Conservation (phyloP, 2,888 invertebrate species). For the Gari tellinella region DNA sequence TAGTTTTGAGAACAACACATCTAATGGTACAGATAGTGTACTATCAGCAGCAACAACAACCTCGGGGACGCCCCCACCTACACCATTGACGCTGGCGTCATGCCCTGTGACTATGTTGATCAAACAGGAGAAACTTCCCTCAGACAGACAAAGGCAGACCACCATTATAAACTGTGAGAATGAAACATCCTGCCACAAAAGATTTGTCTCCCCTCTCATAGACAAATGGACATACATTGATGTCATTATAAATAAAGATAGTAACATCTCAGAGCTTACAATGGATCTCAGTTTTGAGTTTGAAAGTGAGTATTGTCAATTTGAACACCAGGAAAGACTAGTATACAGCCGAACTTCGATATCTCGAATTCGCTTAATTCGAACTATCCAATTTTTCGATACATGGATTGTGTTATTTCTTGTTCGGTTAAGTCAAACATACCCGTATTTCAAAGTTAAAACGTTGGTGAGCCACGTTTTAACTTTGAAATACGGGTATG, state of each 20-base stretch:
- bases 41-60: not conserved
- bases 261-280: conserved; percentile 41
- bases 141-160: not conserved
- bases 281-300: conserved; percentile 47
- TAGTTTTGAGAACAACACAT: not conserved
- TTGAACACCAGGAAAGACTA: too few relatives aligned
- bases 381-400: too few relatives aligned
- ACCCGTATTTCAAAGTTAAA: too few relatives aligned
- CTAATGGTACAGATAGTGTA: not conserved
- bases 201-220: conserved; percentile 44
- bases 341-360: too few relatives aligned
- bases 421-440: too few relatives aligned
- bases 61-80: not conserved
- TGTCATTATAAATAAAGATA: conserved; percentile 19
- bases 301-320: conserved; percentile 43
- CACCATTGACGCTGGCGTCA: not conserved
- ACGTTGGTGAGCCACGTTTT: too few relatives aligned
- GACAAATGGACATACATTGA: conserved; percentile 54
- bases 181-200: conserved; percentile 27
- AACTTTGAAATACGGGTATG: too few relatives aligned
- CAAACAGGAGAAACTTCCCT: not conserved
- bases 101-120: not conserved
- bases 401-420: too few relatives aligned
- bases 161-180: conserved; percentile 13
- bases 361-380: too few relatives aligned